Conservation (phyloP, 2,888 invertebrate species). For the Caenorhabditis drosophilae region DNA sequence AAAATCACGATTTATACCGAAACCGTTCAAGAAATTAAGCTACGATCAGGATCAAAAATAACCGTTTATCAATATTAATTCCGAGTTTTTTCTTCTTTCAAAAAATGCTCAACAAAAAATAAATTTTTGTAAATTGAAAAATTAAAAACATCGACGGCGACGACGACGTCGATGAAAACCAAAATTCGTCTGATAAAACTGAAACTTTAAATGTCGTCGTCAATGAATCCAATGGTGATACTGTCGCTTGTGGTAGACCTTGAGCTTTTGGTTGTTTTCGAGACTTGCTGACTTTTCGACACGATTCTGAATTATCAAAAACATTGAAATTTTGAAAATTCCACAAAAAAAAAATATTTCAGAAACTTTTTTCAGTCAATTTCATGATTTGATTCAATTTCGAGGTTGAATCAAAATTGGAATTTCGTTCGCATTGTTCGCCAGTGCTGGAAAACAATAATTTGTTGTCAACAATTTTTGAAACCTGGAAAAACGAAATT, state of each 20-base stretch:
- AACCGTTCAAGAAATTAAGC: too few species aligned
- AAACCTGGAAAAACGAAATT: constrained; percentile 13
- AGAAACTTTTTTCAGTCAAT: constrained; percentile 38
- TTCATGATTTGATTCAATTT: constrained; percentile 44
- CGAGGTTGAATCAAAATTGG: constrained; percentile 52
- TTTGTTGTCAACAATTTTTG: constrained; percentile 37
- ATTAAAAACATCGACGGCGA: too few species aligned
- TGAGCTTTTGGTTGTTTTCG: constrained; percentile 8
- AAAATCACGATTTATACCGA: too few species aligned
- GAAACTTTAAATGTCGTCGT: constrained; percentile 10
- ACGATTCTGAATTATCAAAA: constrained; percentile 10
- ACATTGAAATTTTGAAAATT: neutral
- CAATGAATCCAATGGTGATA: neutral
- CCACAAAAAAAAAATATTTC: neutral
- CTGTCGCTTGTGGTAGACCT: constrained; percentile 3
- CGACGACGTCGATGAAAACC: constrained; percentile 12
- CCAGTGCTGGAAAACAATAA: constrained; percentile 49
- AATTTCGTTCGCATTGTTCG: constrained; percentile 52
- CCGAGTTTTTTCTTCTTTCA: too few species aligned
- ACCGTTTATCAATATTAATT: too few species aligned
- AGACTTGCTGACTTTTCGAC: constrained; percentile 19
- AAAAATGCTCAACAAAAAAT: too few species aligned
- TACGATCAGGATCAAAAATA: too few species aligned
- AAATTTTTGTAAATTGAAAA: too few species aligned
- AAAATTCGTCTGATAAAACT: constrained; percentile 29